Conservation (phyloP, 1,140 invertebrate species). For the Drosophila oshimai region DNA sequence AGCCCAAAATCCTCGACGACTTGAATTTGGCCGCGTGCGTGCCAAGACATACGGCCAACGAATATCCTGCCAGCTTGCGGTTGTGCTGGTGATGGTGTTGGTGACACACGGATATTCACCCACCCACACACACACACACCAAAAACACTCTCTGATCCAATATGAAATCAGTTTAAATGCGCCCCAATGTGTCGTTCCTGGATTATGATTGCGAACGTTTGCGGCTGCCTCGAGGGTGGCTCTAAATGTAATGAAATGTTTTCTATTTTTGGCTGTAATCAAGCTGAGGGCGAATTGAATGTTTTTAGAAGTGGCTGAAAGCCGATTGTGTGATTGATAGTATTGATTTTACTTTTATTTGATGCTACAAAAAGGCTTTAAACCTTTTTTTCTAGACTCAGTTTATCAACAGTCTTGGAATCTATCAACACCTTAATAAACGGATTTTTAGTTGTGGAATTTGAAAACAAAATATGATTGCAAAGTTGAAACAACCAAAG, state of each 20-base stretch:
- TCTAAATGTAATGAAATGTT: conserved; percentile 16
- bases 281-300: not conserved
- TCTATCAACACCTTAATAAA: no score
- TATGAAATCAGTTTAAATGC: conserved; percentile 77
- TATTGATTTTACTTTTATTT: no score
- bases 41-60: conserved; percentile 60
- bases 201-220: conserved; percentile 65
- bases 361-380: no score
- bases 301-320: no score
- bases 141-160: conserved; percentile 40
- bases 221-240: conserved; percentile 20
- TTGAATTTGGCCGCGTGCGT: conserved; percentile 60
- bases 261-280: not conserved
- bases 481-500: no score
- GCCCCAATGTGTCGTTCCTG: conserved; percentile 75
- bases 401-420: no score
- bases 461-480: no score
- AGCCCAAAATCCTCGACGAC: conserved; percentile 23
- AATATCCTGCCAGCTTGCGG: conserved; percentile 41
- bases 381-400: no score
- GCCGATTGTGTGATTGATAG: no score
- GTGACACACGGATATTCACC: not conserved
- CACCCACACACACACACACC: not conserved
- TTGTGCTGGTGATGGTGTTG: conserved; percentile 20
- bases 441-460: no score